Evolutionary conservation across 2,113 vertebrate species (phyloP).

Genomic region (Rallus limicola): DNA sequence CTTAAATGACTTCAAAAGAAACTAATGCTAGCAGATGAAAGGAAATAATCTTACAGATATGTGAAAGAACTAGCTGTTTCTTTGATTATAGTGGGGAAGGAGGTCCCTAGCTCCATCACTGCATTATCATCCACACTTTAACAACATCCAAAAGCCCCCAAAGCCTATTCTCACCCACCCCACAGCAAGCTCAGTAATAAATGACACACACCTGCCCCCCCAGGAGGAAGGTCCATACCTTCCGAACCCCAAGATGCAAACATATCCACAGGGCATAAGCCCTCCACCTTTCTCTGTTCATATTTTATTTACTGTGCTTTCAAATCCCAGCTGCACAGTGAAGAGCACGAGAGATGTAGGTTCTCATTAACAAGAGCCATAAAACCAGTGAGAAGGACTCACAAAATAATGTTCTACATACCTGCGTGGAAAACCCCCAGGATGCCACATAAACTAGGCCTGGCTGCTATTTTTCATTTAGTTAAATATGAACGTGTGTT

Average conservation of each 20-base stretch:
- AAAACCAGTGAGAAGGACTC: conserved; percentile 1
- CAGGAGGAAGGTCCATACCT: conserved; percentile 71
- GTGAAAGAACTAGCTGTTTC: conserved; percentile 75
- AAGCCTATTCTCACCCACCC: conserved; percentile 67
- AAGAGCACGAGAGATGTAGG: conserved; percentile 55
- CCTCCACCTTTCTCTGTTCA: conserved; percentile 65
- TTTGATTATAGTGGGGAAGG: conserved; percentile 69
- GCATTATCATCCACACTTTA: conserved; percentile 83
- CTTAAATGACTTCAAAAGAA: conserved; percentile 79
- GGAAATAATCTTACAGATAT: conserved; percentile 75
- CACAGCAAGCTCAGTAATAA: conserved; percentile 77
- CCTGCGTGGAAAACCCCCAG: not conserved
- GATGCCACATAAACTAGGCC: not conserved
- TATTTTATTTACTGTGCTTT: conserved; percentile 76
- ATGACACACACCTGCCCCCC: conserved; percentile 65
- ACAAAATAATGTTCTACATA: not conserved
- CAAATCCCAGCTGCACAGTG: conserved; percentile 61
- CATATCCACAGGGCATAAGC: conserved; percentile 70
- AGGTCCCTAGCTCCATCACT: conserved; percentile 79
- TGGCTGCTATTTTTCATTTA: conserved; percentile 2
- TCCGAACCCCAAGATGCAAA: conserved; percentile 75
- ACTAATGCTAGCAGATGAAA: conserved; percentile 73
- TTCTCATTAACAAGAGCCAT: conserved; percentile 64
- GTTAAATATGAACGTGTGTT: conserved; percentile 34
- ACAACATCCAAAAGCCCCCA: conserved; percentile 70